These are phyloP conservation scores for Cheilosia vulpina DNA, from an alignment of 2,888 invertebrate genomes.

Conservation along the genomic window DNA sequence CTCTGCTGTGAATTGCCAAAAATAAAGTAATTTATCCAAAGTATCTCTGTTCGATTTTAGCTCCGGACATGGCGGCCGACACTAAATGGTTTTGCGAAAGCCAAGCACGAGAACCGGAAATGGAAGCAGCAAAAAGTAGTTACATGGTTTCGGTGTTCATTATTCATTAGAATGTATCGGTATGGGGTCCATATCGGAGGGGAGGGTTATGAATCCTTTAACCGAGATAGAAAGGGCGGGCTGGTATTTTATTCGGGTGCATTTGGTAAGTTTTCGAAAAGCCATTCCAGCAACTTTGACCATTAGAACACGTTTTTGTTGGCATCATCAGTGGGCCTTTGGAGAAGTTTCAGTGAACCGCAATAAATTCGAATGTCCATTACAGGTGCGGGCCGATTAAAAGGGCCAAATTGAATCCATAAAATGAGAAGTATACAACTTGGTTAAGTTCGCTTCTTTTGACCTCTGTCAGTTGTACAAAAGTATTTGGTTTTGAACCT, in stretches of 20 bases:
- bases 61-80: background rate
- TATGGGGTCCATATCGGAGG: background rate
- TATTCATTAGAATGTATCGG: constrained; percentile 21
- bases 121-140: background rate
- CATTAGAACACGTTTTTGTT: background rate
- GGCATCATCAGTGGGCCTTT: no score
- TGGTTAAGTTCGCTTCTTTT: no score
- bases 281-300: background rate
- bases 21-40: constrained; percentile 74
- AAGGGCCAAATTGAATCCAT: no score
- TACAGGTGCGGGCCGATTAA: no score
- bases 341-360: no score
- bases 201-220: constrained; percentile 6
- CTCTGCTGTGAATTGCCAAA: constrained; percentile 58
- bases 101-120: background rate
- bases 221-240: background rate
- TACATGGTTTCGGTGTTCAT: constrained; percentile 1
- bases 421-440: no score
- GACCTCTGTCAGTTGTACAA: no score
- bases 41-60: constrained; percentile 39
- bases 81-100: constrained; percentile 11
- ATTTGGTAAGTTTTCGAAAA: background rate
- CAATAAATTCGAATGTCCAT: background rate
- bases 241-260: background rate
- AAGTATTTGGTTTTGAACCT: no score